Base-by-base conservation (phyloP, 1,140 invertebrate species). In the Drosophila kepulauana region DNA sequence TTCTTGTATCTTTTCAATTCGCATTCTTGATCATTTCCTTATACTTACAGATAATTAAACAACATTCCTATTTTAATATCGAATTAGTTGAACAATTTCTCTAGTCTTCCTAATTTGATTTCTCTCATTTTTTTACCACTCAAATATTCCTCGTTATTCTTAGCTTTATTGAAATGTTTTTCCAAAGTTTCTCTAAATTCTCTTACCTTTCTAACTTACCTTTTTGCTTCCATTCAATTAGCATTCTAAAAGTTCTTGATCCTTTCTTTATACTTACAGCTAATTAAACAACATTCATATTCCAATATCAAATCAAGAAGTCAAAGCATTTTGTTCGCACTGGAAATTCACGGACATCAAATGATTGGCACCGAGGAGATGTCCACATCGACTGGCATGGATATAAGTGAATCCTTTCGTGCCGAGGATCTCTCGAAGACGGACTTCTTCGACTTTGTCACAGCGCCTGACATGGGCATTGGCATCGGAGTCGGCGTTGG, bases 371-470 rank as follows among this genome's bases (percentile, higher is more conserved):
- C 91, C 38, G 92, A 92, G 80, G 92, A 92, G 79, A 91, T 92
- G 79, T 91, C 88, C 79, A 76, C 91, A 77, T 82, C 92, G 78
- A 81, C 90, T 84, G 91, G 91, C 86, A 96, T 97, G 96, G 96
- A 96, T 94, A 94, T 97, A 91, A 96, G 95, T 91, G 96, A 96
- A 93, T 95, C 96, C 92, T 96, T 96, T 93, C 94, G 95, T 84
- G 94, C 94, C 92, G 94, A 96, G 92, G 95, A 96, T 82, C 93
- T 96, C 73, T 94, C 94, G 15, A 97, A 97, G 92, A 96, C 96
- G 54, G 97, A 97, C 92, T 97, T 97, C 93, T 97, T 97, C 93
- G 96, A 97, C 91, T 97, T 97, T 92, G 96, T 97, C 45, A 96
- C 96, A n/a, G 95, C 96, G 4, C 95, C 96, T 59, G 95, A 94